These are phyloP conservation scores for Phaethornis superciliosus DNA, from an alignment of 2,113 vertebrate species.

Conservation along the genomic window DNA sequence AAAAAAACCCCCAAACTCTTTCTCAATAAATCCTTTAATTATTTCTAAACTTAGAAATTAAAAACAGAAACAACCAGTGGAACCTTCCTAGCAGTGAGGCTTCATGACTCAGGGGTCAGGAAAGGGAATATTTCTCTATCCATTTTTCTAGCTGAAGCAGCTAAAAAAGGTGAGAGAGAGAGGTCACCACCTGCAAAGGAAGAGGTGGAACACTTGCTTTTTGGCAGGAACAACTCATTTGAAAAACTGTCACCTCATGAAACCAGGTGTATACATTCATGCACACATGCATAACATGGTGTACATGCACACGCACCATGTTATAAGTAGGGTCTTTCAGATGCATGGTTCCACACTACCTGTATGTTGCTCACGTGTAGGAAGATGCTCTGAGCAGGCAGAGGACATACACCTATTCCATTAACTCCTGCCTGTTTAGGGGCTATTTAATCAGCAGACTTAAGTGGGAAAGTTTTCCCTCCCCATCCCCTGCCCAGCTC, in stretches of 20 bases:
- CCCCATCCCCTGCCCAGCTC: not conserved
- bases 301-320: fast-evolving
- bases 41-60: slow-evolving; percentile 38
- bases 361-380: not conserved
- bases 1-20: not conserved
- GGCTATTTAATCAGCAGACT: not conserved
- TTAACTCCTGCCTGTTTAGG: not conserved
- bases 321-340: not conserved
- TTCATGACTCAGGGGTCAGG: not conserved
- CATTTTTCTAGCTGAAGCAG: not conserved
- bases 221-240: not conserved
- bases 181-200: not conserved
- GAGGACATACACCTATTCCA: not conserved
- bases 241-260: not conserved
- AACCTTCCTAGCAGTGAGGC: not conserved
- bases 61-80: not conserved
- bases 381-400: not conserved
- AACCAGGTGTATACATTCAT: fast-evolving
- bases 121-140: not conserved
- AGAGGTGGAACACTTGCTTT: not conserved
- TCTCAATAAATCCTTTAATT: not conserved
- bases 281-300: too few relatives aligned
- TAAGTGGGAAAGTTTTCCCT: not conserved
- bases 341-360: not conserved
- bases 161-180: not conserved